Conservation (phyloP, 2,888 invertebrate species). For the Argyresthia albistria region DNA sequence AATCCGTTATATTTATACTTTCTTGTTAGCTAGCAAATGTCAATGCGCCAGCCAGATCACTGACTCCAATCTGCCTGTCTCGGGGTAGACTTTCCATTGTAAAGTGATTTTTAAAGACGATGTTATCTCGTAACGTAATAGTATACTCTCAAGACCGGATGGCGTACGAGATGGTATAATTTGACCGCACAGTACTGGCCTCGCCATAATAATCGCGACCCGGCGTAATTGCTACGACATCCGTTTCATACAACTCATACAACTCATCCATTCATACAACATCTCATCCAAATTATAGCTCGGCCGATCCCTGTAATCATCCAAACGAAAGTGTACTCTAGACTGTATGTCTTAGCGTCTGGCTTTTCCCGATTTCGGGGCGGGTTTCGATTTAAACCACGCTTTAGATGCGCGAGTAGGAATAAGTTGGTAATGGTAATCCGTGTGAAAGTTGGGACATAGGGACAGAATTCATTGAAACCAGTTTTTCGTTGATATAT, state of each 20-base stretch:
- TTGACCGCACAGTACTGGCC: slow-evolving; percentile 53
- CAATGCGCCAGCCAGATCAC: no score
- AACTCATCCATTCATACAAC: background rate
- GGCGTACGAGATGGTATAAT: slow-evolving; percentile 66
- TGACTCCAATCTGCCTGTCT: background rate
- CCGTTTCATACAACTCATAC: slow-evolving; percentile 30
- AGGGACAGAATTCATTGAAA: background rate
- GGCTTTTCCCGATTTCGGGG: background rate
- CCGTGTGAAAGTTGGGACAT: background rate
- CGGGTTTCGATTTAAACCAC: background rate
- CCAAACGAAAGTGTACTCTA: background rate
- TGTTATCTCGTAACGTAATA: no score
- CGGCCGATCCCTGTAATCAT: background rate
- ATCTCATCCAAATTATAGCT: slow-evolving; percentile 21
- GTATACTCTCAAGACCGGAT: slow-evolving; percentile 25
- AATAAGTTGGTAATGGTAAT: no score
- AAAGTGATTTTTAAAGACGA: background rate
- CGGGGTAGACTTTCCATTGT: background rate
- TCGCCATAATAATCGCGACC: slow-evolving; percentile 62
- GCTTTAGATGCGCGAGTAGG: no score
- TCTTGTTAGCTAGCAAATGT: background rate
- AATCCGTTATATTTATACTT: background rate
- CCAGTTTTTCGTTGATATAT: background rate
- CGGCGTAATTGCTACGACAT: slow-evolving; percentile 64
- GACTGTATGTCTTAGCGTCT: background rate